Evolutionary conservation across 2,797 vertebrate species (phyloP).

Genomic region (Pristis pectinata): DNA sequence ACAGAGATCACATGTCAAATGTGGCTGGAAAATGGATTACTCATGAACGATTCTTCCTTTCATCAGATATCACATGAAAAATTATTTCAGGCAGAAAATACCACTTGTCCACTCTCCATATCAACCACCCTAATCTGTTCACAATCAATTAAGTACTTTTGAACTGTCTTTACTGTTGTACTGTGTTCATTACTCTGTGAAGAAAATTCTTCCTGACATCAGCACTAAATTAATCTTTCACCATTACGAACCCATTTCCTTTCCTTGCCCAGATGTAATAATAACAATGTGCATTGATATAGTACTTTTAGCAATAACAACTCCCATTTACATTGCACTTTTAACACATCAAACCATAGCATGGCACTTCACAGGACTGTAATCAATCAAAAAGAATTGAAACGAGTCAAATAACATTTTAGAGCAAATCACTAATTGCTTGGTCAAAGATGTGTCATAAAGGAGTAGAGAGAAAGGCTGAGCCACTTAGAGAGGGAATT

Average conservation of each 20-base stretch:
- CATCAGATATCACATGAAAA: too few species aligned
- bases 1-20: too few species aligned
- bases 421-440: not conserved
- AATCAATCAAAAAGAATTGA: not conserved
- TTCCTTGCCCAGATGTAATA: not conserved
- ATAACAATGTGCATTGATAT: too few species aligned
- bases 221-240: not conserved
- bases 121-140: too few species aligned
- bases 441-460: not conserved
- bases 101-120: too few species aligned
- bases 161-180: not conserved
- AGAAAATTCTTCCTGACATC: not conserved
- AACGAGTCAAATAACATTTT: not conserved
- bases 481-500: too few species aligned
- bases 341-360: not conserved
- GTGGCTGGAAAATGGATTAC: too few species aligned
- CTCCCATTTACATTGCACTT: not conserved
- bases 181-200: not conserved
- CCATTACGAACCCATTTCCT: not conserved
- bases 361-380: not conserved
- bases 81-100: too few species aligned
- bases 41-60: too few species aligned
- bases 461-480: not conserved
- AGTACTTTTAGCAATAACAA: too few species aligned
- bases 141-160: too few species aligned